Evolutionary conservation across 2,888 invertebrate species (phyloP), one percentile per base, ranked within the genome.

Genomic region (Agriopis leucophaearia): DNA sequence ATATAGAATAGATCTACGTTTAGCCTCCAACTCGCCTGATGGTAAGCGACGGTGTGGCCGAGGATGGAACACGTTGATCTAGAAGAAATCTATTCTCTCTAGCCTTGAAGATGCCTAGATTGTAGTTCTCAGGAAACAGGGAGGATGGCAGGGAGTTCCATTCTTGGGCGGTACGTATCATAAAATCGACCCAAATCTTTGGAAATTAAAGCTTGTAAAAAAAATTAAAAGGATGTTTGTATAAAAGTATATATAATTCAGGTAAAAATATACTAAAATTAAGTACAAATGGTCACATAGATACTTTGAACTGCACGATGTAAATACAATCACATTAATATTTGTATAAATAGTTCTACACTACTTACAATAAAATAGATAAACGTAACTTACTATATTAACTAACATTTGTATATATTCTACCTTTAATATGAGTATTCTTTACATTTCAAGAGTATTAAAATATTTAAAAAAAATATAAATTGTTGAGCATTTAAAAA

Each of bases 231-330:
- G 12, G 4, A 40, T 36, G 5, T 70, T 55, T 35, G 56, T 69
- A 48, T 38, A 70, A 56, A 69, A 62, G n/a, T 61, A 12, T 58
- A 66, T 72, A 63, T 71, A 70, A 52, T 70, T 66, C 45, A 36
- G 57, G 51, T 71, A 71, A 58, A 72, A 66, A 69, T 27, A 50
- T 62, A 64, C 54, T 70, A 70, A 68, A 62, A 58, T 57, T 61
- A 67, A 66, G 57, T 57, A 66, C 59, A 62, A 44, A 55, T 42
- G 66, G 69, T 69, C 59, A 66, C 70, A 68, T 56, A 66, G 45
- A 66, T 59, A 66, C 55, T 61, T 70, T 68, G 56, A 71, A 57
- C 57, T 64, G 16, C 48, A 44, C 45, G 42, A 57, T 9, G 56
- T 52, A 10, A 60, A 61, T 54, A 70, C 38, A 72, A 60, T 54